Percentiles rank a stretch among this genome's conserved stretches.
Conservation (phyloP, 1,140 invertebrate species). For the Drosophila seguyi region DNA sequence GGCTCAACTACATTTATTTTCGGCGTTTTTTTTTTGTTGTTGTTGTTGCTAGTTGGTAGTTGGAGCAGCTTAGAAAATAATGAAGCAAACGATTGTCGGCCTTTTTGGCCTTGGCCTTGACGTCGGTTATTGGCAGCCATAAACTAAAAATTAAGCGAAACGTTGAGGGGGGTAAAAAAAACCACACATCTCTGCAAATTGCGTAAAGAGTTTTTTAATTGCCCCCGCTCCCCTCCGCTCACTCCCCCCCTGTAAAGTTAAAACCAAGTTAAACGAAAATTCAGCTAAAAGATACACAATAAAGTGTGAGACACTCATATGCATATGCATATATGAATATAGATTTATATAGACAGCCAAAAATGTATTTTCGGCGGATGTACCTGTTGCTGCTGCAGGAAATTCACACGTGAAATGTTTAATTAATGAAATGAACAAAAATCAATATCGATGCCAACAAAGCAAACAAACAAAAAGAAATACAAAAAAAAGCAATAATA, state of each 20-base stretch:
- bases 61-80: conserved; percentile 52
- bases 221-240: conserved; percentile 1
- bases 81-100: conserved; percentile 44
- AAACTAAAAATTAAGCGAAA: conserved; percentile 68
- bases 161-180: conserved; percentile 14
- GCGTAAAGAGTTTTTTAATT: conserved; percentile 63
- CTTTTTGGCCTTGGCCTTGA: conserved; percentile 63
- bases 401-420: conserved; percentile 72
- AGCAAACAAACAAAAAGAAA: not conserved
- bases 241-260: not conserved
- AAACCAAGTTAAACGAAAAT: conserved; percentile 3
- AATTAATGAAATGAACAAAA: conserved; percentile 54
- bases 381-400: conserved; percentile 57
- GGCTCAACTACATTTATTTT: conserved; percentile 52
- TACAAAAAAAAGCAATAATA: conserved; percentile 1
- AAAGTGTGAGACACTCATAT: conserved; percentile 43
- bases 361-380: conserved; percentile 38
- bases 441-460: conserved; percentile 14
- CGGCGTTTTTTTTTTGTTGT: conserved; percentile 4
- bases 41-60: conserved; percentile 16
- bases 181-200: conserved; percentile 53
- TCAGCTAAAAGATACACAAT: conserved; percentile 47
- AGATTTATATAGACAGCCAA: conserved; percentile 19
- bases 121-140: conserved; percentile 65
- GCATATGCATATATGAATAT: conserved; percentile 43